Evolutionary conservation across 2,797 vertebrate genomes (phyloP).

Genomic region (Enteromius viviparus): DNA sequence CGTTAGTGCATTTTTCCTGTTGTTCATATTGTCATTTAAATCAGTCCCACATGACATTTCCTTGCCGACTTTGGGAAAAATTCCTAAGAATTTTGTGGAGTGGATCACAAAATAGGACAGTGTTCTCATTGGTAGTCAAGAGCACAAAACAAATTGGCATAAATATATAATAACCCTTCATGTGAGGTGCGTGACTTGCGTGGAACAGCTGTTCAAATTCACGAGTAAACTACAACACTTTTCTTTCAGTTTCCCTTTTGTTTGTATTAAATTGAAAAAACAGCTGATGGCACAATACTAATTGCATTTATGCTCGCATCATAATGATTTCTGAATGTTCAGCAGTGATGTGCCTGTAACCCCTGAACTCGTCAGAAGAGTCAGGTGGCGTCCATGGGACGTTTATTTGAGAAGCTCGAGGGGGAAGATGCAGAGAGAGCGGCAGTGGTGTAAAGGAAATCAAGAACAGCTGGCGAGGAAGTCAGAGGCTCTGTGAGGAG

Average conservation of each 20-base stretch:
- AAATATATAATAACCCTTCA: conserved; percentile 1
- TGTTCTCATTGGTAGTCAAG: background rate
- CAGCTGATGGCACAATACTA: background rate
- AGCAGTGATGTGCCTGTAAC: background rate
- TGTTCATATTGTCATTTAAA: background rate
- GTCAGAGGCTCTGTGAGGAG: conserved; percentile 52
- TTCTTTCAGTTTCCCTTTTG: background rate
- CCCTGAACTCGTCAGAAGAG: background rate
- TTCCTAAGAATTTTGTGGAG: conserved; percentile 6
- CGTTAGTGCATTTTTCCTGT: background rate
- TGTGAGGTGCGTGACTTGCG: background rate
- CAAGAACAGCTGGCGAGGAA: conserved; percentile 62
- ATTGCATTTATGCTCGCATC: background rate
- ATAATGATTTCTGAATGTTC: background rate
- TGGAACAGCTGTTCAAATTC: background rate
- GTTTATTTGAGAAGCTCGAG: background rate
- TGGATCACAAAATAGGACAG: background rate
- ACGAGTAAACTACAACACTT: background rate
- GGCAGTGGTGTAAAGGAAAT: conserved; percentile 58
- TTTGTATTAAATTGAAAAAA: background rate
- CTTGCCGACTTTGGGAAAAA: background rate
- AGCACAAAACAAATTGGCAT: background rate
- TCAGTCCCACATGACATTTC: background rate
- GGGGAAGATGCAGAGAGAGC: background rate
- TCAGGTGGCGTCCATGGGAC: conserved; percentile 16